Base-by-base conservation (phyloP, 2,113 vertebrate genomes). In the Galbula dea region DNA sequence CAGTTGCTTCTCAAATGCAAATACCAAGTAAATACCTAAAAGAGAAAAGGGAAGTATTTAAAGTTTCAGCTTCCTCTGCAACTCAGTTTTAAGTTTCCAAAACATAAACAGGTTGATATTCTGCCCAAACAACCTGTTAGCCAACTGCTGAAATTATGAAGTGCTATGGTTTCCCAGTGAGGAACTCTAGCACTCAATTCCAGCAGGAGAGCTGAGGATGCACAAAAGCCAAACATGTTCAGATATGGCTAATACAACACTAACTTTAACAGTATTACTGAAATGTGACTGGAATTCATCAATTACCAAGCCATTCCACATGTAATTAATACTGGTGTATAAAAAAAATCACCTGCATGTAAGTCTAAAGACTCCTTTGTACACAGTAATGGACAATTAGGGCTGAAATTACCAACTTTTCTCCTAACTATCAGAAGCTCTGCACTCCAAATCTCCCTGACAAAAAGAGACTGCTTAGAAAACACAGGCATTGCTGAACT, bases 11-110 rank as follows among this genome's bases (percentile, higher is more conserved):
- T 99, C 99, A 89, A 99, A 99, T 43, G 98, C 98, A 96, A 98
- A 99, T 79, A 99, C 98, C 98, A 99, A 97, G 97, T 99, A 99
- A 97, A 99, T 98, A 97, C 99, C 99, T 99, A 87, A n/a, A 97
- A 83, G 41, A 96, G 4, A 93, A 97, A 95, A 96, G 1, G 5
- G 6, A 2, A 81, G 2, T 39, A 36, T 67, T 62, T 65, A n/a
- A 91, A 89, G n/a, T 37, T 82, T 57, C 36, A 39, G 41, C 27
- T 79, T 83, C 29, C 55, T 81, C 41, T 43, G 43, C 10, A 15
- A 77, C 15, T 91, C 3, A 0, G 5, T 12, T 54, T n/a, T n/a
- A 63, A 67, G 37, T 39, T 79, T 54, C 68, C 51, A 88, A 76
- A 76, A 88, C 15, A 11, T 49, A 46, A 93, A 32, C 34, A 75